Evolutionary conservation across 2,113 vertebrate species (phyloP), one percentile per base, ranked within the genome.

Genomic region (Oncorhynchus kisutch): DNA sequence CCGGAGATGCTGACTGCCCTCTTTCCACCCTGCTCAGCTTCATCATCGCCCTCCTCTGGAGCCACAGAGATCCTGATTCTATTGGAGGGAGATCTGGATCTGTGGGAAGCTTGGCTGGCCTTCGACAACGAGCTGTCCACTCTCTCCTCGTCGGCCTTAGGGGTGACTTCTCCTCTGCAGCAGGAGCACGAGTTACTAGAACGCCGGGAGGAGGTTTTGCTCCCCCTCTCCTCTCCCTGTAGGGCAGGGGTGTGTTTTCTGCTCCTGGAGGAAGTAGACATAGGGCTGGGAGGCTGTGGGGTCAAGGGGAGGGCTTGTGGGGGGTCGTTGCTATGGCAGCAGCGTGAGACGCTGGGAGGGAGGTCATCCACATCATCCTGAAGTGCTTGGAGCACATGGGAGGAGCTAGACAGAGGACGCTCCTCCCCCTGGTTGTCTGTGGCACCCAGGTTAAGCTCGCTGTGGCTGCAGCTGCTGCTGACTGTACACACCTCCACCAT

Each of bases 61-160:
- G 60, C 31, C 24, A 20, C 27, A 65, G 27, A 75, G 51, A 49
- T 69, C 0, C 29, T 69, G 65, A 69, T 31, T 67, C 69, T 54
- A 39, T 68, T 62, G 18, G 85, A 88, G 4, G 70, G 34, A 34
- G 34, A 1, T 11, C 5, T 0, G 70, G 78, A 83, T 29, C n/a
- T 78, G 39, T 68, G 66, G 18, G 86, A 88, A 3, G 71, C 73
- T 64, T 66, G 80, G 81, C 76, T 34, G 34, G 34, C 34, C 81
- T 92, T 77, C 96, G 96, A 71, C 96, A 88, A n/a, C 84, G 95
- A 84, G 96, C 95, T 85, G n/a, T 62, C 51, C 39, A 73, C 66
- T 62, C 68, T 76, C 12, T 84, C 80, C 3, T 22, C 27, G 22
- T 81, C 76, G 1, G 77, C 78, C 67, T 45, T 67, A 51, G 73